Conservation (phyloP, 2,797 vertebrate genomes). For the Sebastes diaconus region DNA sequence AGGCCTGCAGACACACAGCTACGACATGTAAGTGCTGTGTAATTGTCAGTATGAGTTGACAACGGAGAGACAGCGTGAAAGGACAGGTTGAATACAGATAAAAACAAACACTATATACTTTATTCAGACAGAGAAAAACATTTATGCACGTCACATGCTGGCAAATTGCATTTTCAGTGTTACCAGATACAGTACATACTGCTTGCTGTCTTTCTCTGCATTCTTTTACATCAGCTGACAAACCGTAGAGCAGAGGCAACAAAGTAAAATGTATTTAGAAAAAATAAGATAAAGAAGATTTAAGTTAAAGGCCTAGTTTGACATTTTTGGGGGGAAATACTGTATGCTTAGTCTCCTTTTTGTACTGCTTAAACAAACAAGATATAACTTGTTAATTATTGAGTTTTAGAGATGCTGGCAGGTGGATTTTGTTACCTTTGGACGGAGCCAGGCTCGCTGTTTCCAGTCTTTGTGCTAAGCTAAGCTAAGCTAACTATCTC, state of each 20-base stretch:
- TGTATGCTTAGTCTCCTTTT: not conserved
- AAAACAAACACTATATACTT: not conserved
- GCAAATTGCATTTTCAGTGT: not conserved
- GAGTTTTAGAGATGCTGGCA: too few species aligned
- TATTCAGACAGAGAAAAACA: not conserved
- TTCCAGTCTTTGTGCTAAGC: too few species aligned
- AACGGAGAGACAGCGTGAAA: not conserved
- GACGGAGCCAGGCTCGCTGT: too few species aligned
- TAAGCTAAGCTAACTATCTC: too few species aligned
- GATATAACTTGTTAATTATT: too few species aligned
- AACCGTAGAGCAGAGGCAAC: not conserved
- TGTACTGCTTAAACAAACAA: not conserved
- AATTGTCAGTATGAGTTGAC: not conserved
- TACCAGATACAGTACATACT: not conserved
- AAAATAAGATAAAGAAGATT: not conserved
- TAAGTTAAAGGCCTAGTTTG: not conserved
- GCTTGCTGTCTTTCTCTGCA: not conserved
- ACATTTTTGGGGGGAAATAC: too few species aligned
- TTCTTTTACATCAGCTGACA: not conserved
- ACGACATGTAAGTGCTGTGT: not conserved
- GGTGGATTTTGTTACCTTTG: too few species aligned
- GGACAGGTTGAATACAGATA: not conserved
- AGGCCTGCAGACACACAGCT: not conserved
- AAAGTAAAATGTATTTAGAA: not conserved
- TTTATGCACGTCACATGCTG: not conserved